Conservation (phyloP, 1,140 invertebrate species). For the Fopius arisanus region DNA sequence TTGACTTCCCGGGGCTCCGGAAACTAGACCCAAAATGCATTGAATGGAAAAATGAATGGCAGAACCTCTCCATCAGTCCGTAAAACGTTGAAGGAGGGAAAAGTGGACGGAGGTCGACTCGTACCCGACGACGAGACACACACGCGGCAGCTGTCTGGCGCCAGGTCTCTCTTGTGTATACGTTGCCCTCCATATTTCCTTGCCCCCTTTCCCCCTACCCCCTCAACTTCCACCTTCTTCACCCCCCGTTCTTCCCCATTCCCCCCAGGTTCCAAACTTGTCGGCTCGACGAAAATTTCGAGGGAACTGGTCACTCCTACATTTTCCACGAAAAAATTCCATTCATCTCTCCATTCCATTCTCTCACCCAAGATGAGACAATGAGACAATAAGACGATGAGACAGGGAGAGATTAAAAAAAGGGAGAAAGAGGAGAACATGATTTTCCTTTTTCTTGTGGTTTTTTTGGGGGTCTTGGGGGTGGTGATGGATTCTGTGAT, state of each 20-base stretch:
- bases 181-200: conserved; percentile 32
- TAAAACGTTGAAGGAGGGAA: conserved; percentile 29
- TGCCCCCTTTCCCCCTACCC: no score
- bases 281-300: background rate
- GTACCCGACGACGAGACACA: conserved; percentile 34
- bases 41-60: conserved; percentile 18
- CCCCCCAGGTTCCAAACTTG: background rate
- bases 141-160: conserved; percentile 41
- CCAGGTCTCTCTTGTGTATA: conserved; percentile 30
- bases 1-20: no score
- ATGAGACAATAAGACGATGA: no score
- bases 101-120: conserved; percentile 38
- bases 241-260: background rate
- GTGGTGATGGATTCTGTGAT: no score
- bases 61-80: background rate
- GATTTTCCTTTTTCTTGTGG: background rate
- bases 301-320: background rate
- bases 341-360: background rate
- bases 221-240: no score
- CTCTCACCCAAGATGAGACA: background rate
- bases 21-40: background rate
- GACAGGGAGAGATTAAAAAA: no score
- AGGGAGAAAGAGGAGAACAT: background rate
- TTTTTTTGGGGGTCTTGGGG: no score
- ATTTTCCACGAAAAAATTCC: conserved; percentile 1